phyloP scores from a whole-genome alignment of 1,140 invertebrate genomes.

The Drosophila paulistorum region DNA sequence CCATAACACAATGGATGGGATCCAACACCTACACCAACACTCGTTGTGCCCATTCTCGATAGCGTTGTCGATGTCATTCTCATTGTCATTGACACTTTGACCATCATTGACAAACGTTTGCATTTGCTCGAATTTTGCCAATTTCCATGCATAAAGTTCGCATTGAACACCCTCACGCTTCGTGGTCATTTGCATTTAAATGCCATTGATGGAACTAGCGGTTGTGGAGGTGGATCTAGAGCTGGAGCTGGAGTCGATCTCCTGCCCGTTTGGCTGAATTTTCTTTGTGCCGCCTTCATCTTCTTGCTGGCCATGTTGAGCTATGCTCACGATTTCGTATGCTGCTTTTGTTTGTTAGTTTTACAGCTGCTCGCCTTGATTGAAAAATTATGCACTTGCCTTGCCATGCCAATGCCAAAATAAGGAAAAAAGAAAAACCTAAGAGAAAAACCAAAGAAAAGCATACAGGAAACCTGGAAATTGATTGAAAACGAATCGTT shows the following conservation, averaged over 20 bases:
- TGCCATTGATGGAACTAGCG: slow-evolving; percentile 59
- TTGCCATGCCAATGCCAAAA: slow-evolving; percentile 76
- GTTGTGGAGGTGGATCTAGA: slow-evolving; percentile 15
- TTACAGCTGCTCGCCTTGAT: slow-evolving; percentile 79
- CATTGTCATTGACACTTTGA: slow-evolving; percentile 68
- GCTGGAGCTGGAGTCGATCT: slow-evolving; percentile 21
- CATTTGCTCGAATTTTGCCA: slow-evolving; percentile 76
- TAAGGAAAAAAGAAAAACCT: slow-evolving; percentile 26
- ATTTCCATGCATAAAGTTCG: slow-evolving; percentile 78
- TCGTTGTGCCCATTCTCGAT: not conserved
- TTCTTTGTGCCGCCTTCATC: slow-evolving; percentile 30
- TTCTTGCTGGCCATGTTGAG: slow-evolving; percentile 38
- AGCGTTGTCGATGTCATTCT: not conserved
- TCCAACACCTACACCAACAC: slow-evolving; percentile 61
- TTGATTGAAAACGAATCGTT: slow-evolving; percentile 13
- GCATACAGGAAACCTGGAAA: slow-evolving; percentile 36
- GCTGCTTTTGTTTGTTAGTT: slow-evolving; percentile 70
- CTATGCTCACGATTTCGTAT: slow-evolving; percentile 44
- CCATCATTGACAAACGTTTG: slow-evolving; percentile 68
- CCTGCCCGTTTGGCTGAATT: slow-evolving; percentile 45
- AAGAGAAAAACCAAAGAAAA: slow-evolving; percentile 22
- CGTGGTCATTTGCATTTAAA: slow-evolving; percentile 78
- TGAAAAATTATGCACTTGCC: slow-evolving; percentile 81
- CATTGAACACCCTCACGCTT: slow-evolving; percentile 78
- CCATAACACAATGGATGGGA: slow-evolving; percentile 46